Base-by-base conservation (phyloP, 2,888 invertebrate species). In the Oscheius myriophilus region DNA sequence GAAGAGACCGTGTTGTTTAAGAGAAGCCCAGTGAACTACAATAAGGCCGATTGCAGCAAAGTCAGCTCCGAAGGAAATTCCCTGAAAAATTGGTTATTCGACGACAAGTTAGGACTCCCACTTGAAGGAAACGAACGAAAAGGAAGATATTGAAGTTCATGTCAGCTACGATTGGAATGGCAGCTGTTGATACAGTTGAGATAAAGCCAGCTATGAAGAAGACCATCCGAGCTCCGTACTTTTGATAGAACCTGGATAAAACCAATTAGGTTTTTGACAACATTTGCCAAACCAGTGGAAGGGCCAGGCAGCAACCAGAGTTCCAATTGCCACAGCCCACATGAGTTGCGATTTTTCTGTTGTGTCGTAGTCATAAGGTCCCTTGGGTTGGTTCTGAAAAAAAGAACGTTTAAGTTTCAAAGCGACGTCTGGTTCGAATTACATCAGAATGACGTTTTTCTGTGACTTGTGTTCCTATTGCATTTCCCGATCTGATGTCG, bases 11-110 rank as follows among this genome's bases (percentile, higher is more conserved):
- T 83, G 81, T 45, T 83, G 81, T 18, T 80, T 75, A 43, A 83
- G 58, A 18, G 78, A 76, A 11, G 83, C 83, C 83, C 83, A 83
- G 39, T 82, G 78, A 9, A 80, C 80, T 12, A 81, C 81, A 45
- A 83, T 82, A 33, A 83, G 54, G 6, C 83, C 83, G 26, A 83
- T 83, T 12, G 81, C 82, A 6, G 82, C 82, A 63, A 83, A 83
- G 63, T 83, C 82, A 6, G 83, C 82, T 53, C 80, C 83, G 63
- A 82, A 83, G n/a, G 82, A 81, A 4, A 83, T 70, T 0, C 83
- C 82, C 81, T 67, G 23, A 23, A 45, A 53, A 72, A 26, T 39
- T 7, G 39, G 46, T 23, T 42, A 23, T 14, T 25, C 25, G 14
- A 12, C 14, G 12, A 7, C 6, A n/a, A 18, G 23, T 16, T 53